These are phyloP conservation scores for Gymnosoma rotundatum DNA, from an alignment of 2,888 invertebrate species.

Conservation along the genomic window DNA sequence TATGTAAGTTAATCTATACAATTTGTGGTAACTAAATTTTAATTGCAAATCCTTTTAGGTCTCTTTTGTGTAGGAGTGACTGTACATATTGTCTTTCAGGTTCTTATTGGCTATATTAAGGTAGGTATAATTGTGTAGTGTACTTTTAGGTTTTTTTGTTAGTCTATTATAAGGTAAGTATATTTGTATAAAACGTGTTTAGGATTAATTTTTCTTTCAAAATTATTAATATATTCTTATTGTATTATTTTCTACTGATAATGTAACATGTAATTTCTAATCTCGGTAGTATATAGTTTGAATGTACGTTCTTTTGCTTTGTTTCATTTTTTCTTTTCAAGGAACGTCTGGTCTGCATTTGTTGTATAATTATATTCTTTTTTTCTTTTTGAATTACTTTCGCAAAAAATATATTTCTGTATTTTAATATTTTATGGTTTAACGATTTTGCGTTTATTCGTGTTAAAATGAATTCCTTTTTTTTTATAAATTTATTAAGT, in stretches of 20 bases:
- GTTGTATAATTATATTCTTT: constrained; percentile 25
- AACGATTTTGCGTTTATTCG: constrained; percentile 29
- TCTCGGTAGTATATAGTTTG: constrained; percentile 63
- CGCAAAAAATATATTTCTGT: constrained; percentile 33
- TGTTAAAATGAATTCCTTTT: constrained; percentile 59
- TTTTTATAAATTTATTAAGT: constrained; percentile 38
- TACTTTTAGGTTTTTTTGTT: too few relatives aligned
- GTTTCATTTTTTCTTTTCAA: constrained; percentile 43
- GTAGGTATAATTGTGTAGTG: too few relatives aligned
- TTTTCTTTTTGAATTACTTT: constrained; percentile 17
- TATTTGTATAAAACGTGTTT: too few relatives aligned
- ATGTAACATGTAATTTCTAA: constrained; percentile 47
- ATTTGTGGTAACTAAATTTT: too few relatives aligned
- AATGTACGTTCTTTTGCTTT: constrained; percentile 28
- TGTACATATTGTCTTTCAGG: too few relatives aligned
- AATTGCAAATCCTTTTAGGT: too few relatives aligned
- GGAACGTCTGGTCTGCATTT: constrained; percentile 65
- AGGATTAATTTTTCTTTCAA: too few relatives aligned
- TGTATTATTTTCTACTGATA: constrained; percentile 24
- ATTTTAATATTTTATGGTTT: constrained; percentile 43
- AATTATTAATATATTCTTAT: too few relatives aligned
- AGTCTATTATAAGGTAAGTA: too few relatives aligned
- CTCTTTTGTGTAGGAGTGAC: too few relatives aligned
- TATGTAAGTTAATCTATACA: too few relatives aligned
- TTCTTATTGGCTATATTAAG: too few relatives aligned